Evolutionary conservation across 2,113 vertebrate species (phyloP), one percentile per base, ranked within the genome.

Genomic region (Acrocephalus kingi): DNA sequence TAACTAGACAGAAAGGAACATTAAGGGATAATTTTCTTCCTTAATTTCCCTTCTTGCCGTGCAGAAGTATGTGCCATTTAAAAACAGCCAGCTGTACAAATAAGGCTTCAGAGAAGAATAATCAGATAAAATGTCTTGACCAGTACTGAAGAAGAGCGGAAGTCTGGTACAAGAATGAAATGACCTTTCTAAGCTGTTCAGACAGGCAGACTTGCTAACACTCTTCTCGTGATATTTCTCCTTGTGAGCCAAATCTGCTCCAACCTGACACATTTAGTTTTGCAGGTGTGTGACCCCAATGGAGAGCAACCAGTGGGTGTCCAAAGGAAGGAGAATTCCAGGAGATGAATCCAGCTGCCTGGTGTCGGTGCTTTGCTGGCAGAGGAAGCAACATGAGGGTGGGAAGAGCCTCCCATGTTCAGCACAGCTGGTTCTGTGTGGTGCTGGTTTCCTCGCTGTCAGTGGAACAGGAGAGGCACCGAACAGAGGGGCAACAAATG

Each of bases 341-440:
- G 55, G 28, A 77, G 17, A 4, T 18, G 15, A 24, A 35, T 28
- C 21, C 62, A 43, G 13, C 4, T 37, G 58, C 73, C 67, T 71
- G 25, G 11, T 43, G 39, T 4, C 11, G 13, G 43, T 35, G 31
- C n/a, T 67, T 48, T 48, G 46, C 54, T 48, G 54, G 18, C 62
- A 67, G 46, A 58, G n/a, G 41, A 28, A 39, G 48, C 3, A 52
- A 15, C 4, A 15, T 0, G 2, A 35, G 49, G n/a, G 3, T 0
- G 0, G 45, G 43, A 84, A 71, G 64, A 43, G n/a, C 67, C 2
- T 4, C 30, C 39, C 3, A 0, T 7, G 30, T n/a, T 58, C n/a
- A 19, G 41, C 6, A 8, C 52, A 52, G 62, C 55, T 25, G 10
- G 2, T 12, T 41, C 43, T 52, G 0, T 16, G 18, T 28, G 51